Evolutionary conservation across 1,140 invertebrate species (phyloP).

Genomic region (Artemia franciscana): DNA sequence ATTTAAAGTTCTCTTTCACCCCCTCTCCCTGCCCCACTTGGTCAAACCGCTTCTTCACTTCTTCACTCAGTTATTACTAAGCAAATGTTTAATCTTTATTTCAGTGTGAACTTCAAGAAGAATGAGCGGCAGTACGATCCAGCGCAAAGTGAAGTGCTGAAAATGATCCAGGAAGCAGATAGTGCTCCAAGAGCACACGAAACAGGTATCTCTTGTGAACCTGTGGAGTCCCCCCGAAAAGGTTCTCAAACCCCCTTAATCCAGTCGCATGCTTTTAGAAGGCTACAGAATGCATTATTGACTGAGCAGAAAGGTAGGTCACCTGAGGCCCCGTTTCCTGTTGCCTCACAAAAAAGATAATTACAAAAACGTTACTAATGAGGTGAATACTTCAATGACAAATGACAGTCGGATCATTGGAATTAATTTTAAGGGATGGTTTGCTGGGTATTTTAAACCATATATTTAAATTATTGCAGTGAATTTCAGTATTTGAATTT

Average conservation of each 20-base stretch:
- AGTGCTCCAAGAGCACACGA: conserved; percentile 46
- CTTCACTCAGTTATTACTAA: neutral
- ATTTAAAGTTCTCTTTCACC: neutral
- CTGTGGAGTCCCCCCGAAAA: conserved; percentile 9
- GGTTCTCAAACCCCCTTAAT: conserved; percentile 5
- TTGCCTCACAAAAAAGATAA: neutral
- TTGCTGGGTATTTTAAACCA: no score
- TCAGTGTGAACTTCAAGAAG: conserved; percentile 83
- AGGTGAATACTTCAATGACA: no score
- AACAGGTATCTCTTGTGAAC: conserved; percentile 30
- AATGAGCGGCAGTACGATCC: conserved; percentile 70
- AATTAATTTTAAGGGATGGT: no score
- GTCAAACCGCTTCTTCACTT: neutral
- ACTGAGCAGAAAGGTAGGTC: neutral
- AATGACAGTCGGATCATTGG: no score
- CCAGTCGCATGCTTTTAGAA: conserved; percentile 10
- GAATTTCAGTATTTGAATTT: no score
- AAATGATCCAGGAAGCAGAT: conserved; percentile 71
- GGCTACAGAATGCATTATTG: conserved; percentile 8
- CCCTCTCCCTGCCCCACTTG: neutral
- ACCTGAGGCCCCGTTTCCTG: neutral
- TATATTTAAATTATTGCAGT: no score
- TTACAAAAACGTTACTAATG: neutral
- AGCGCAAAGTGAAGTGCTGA: conserved; percentile 68
- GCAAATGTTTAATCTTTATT: conserved; percentile 15